phyloP scores from a whole-genome alignment of 2,888 invertebrate species.

The Amitus sp. region DNA sequence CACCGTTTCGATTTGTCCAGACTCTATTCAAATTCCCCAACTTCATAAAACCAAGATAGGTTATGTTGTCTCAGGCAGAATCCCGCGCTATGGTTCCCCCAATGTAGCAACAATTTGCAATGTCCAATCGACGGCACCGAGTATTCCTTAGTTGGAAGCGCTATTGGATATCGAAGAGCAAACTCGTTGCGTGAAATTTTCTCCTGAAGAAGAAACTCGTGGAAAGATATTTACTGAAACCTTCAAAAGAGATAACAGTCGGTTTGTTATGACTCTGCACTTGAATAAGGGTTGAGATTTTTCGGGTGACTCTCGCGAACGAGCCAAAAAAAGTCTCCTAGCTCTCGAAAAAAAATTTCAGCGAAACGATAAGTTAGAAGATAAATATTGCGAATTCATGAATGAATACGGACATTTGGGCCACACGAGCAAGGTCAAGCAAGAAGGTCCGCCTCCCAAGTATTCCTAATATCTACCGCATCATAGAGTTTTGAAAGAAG shows the following conservation, averaged over 20 bases:
- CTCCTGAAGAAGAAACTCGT: conserved; percentile 8
- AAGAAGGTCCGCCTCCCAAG: no score
- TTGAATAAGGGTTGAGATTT: conserved; percentile 8
- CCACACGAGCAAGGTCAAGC: conserved; percentile 13
- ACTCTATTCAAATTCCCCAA: conserved; percentile 4
- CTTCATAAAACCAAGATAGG: conserved; percentile 18
- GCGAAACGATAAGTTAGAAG: background rate
- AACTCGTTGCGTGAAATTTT: background rate
- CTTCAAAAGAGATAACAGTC: conserved; percentile 6
- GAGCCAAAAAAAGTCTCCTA: conserved; percentile 1
- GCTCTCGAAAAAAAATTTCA: conserved; percentile 8
- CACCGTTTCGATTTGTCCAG: no score
- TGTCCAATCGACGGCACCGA: no score
- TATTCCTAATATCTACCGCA: conserved; percentile 14
- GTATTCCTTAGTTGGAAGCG: no score
- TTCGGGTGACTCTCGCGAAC: conserved; percentile 13
- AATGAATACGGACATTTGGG: conserved; percentile 11
- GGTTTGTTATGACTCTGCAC: conserved; percentile 14
- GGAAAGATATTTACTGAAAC: conserved; percentile 5
- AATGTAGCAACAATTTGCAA: no score
- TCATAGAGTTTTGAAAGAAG: conserved; percentile 13
- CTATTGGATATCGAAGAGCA: conserved; percentile 20
- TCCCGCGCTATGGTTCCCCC: no score
- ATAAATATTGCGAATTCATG: conserved; percentile 6
- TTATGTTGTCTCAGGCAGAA: conserved; percentile 19